Evolutionary conservation across 2,888 invertebrate genomes (phyloP), one percentile per base, ranked within the genome.

Genomic region (Pilophorus perplexus): DNA sequence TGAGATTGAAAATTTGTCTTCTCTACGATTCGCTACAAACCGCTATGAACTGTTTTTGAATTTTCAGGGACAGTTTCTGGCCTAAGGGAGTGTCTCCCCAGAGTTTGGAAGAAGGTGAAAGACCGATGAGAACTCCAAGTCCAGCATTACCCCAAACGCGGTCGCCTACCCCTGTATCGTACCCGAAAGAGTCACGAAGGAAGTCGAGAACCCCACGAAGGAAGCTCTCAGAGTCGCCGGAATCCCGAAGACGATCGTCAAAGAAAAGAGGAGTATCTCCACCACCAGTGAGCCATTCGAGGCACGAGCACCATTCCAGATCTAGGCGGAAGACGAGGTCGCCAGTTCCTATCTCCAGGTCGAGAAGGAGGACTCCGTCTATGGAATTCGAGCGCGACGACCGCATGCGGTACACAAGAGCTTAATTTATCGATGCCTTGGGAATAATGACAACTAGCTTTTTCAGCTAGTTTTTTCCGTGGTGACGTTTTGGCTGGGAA

Each of bases 21-120:
- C n/a, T n/a, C n/a, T n/a, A n/a, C n/a, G n/a, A n/a, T n/a, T n/a
- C n/a, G n/a, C n/a, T n/a, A n/a, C n/a, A n/a, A n/a, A n/a, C n/a
- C n/a, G n/a, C n/a, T n/a, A n/a, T n/a, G n/a, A n/a, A n/a, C n/a
- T n/a, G n/a, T n/a, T n/a, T n/a, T n/a, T n/a, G n/a, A n/a, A n/a
- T n/a, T n/a, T n/a, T 28, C 2, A 27, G 46, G 16, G 62, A 62
- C 25, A 37, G 62, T 10, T 46, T 62, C 20, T 27, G 27, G 3
- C 33, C 33, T 5, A 18, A 25, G 20, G 46, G 28, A 1, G 20
- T 16, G 6, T 46, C 66, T 16, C 66, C 66, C 8, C 46, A 37
- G 12, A 66, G 66, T 46, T 48, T 69, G 3, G 69, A 68, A 64
- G 69, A 69, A 55, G 69, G 69, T 2, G 69, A 69, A 27, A 18